A percentile compares a stretch with the other conserved stretches of the same genome.
These are phyloP conservation scores for Gordius sp. DNA, from an alignment of 2,888 invertebrate genomes.

Conservation along the genomic window DNA sequence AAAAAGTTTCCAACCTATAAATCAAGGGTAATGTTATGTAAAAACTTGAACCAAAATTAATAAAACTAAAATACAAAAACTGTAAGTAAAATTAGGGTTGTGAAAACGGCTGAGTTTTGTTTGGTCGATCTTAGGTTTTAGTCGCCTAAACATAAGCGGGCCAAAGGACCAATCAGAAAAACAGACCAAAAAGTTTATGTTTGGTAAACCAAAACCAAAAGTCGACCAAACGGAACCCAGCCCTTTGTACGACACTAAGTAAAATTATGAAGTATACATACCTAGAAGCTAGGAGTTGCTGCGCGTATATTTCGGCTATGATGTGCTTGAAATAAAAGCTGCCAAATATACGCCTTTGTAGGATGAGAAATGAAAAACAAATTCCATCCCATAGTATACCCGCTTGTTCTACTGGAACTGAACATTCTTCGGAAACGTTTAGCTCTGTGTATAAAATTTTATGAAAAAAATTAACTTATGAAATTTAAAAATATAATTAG, in stretches of 20 bases:
- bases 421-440: conserved; percentile 31
- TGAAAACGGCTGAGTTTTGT: too few species aligned
- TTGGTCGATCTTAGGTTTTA: too few species aligned
- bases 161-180: too few species aligned
- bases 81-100: too few species aligned
- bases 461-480: neutral
- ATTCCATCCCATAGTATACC: conserved; percentile 77
- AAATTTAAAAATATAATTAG: conserved; percentile 8
- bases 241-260: too few species aligned
- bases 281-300: conserved; percentile 71
- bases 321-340: conserved; percentile 91
- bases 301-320: conserved; percentile 75
- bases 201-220: too few species aligned
- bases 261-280: conserved; percentile 28
- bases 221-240: too few species aligned
- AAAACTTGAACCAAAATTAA: too few species aligned
- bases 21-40: too few species aligned
- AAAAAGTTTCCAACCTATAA: conserved; percentile 10
- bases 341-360: conserved; percentile 66
- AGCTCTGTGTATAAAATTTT: neutral
- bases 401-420: conserved; percentile 50
- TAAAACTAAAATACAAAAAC: too few species aligned
- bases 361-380: conserved; percentile 67
- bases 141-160: too few species aligned
- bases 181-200: too few species aligned